Base-by-base conservation (phyloP, 2,797 vertebrate genomes). In the Sus cebifrons region DNA sequence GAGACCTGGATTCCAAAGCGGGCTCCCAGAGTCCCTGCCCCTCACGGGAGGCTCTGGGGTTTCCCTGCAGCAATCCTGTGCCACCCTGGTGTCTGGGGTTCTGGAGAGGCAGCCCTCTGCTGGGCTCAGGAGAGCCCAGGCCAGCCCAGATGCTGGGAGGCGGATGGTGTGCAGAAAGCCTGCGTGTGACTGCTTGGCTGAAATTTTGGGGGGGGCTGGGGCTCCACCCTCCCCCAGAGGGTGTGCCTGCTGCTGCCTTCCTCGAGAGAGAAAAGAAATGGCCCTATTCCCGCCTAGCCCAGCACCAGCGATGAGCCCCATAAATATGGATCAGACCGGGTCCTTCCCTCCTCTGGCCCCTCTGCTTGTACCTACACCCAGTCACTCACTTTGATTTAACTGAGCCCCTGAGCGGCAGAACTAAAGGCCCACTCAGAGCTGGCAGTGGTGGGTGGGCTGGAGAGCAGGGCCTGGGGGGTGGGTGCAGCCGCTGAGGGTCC, bases 21-120 rank as follows among this genome's bases (percentile, higher is more conserved):
- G 6, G 60, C 32, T 44, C 71, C 14, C 21, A 36, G 84, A 49
- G 15, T 25, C 67, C 40, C 32, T 70, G 17, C 12, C 25, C 12
- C 5, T 86, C 14, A 4, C 18, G 58, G 58, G 27, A 70, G 64
- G 16, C 44, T 36, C 58, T 5, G 5, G n/a, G 65, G 36, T 18
- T 73, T 79, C 49, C 62, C 62, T 70, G 54, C 68, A 40, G 68
- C 44, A 29, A 2, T 65, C 25, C 21, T n/a, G 12, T 36, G 13
- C 27, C 0, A 2, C 17, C 49, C 27, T 16, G 71, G 36, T 68
- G 14, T 56, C 8, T 0, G 0, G 18, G 13, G 6, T 14, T 75
- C 81, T 32, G 65, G 32, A 16, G 25, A 70, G 9, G 44, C 36
- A 18, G 67, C 6, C 5, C 0, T 16, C 29, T 65, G 20, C 25